Percentiles rank a stretch among this genome's conserved stretches.
phyloP scores from a whole-genome alignment of 2,113 vertebrate genomes.

The Crotalus viridis region DNA sequence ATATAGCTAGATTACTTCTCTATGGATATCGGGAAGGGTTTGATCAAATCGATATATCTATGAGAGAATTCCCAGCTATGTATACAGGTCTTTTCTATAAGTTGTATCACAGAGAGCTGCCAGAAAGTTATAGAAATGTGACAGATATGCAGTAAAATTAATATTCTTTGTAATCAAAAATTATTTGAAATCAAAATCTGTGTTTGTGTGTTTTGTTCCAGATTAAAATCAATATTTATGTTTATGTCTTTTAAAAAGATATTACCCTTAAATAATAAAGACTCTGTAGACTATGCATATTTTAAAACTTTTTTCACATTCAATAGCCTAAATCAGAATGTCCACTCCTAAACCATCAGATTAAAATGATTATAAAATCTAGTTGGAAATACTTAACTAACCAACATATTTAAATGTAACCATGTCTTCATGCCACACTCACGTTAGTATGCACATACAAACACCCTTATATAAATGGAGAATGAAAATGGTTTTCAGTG shows the following conservation, averaged over 20 bases:
- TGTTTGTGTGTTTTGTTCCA: constrained; percentile 18
- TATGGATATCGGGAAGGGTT: constrained; percentile 83
- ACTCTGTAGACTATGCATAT: constrained; percentile 18
- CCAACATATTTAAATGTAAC: not conserved
- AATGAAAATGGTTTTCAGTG: constrained; percentile 29
- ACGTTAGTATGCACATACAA: constrained; percentile 17
- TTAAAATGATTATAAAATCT: constrained; percentile 48
- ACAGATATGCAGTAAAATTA: constrained; percentile 40
- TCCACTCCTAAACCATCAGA: constrained; percentile 18
- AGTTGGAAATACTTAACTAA: not conserved
- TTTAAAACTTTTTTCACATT: constrained; percentile 48
- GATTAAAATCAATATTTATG: constrained; percentile 29
- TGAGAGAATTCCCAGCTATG: constrained; percentile 82
- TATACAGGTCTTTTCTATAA: constrained; percentile 85
- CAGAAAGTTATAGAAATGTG: constrained; percentile 62
- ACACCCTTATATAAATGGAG: not conserved
- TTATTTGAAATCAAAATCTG: not conserved
- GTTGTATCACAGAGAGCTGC: constrained; percentile 84
- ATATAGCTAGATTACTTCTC: constrained; percentile 79
- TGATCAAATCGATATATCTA: constrained; percentile 78
- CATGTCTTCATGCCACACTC: not conserved
- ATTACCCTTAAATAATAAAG: constrained; percentile 52
- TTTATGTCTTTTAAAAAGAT: constrained; percentile 41
- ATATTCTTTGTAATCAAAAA: constrained; percentile 39
- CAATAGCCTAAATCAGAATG: constrained; percentile 18